phyloP scores from a whole-genome alignment of 2,113 vertebrate genomes.

The Tricholaema leucomelas region DNA sequence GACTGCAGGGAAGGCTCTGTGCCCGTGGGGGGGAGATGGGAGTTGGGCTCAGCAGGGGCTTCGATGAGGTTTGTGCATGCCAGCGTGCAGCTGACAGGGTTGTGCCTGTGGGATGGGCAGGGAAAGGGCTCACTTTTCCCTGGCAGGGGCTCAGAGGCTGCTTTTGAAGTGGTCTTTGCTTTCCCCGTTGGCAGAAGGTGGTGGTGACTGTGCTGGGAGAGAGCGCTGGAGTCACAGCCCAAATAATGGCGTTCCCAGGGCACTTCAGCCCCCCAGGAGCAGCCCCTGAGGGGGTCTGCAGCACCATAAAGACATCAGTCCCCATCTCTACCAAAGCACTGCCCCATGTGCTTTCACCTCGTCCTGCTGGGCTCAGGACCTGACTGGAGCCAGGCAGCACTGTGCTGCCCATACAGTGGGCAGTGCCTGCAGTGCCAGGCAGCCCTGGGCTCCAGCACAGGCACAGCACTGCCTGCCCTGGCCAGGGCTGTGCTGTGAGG shows the following conservation, averaged over 20 bases:
- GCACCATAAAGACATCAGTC: accelerated
- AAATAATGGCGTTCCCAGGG: accelerated
- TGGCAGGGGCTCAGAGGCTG: not conserved
- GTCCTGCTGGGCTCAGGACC: not conserved
- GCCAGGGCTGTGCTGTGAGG: slow-evolving; percentile 21
- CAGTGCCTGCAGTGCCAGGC: accelerated
- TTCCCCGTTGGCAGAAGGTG: not conserved
- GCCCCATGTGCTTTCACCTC: not conserved
- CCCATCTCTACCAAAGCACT: not conserved
- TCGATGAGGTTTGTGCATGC: not conserved
- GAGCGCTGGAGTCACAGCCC: not conserved
- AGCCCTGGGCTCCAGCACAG: accelerated
- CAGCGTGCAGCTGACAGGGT: not conserved
- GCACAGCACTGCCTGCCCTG: not conserved
- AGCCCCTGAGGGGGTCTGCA: not conserved
- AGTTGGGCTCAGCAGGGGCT: accelerated
- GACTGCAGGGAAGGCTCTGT: not conserved
- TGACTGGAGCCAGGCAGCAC: not conserved
- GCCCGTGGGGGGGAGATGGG: not conserved
- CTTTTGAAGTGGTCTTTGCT: not conserved
- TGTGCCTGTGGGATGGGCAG: not conserved
- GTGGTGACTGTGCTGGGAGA: not conserved
- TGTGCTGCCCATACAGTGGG: accelerated
- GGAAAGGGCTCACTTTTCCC: not conserved
- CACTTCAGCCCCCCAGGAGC: not conserved